A percentile compares a stretch with the other conserved stretches of the same genome.
Evolutionary conservation across 2,797 vertebrate genomes (phyloP).

Genomic region (Limosa lapponica): DNA sequence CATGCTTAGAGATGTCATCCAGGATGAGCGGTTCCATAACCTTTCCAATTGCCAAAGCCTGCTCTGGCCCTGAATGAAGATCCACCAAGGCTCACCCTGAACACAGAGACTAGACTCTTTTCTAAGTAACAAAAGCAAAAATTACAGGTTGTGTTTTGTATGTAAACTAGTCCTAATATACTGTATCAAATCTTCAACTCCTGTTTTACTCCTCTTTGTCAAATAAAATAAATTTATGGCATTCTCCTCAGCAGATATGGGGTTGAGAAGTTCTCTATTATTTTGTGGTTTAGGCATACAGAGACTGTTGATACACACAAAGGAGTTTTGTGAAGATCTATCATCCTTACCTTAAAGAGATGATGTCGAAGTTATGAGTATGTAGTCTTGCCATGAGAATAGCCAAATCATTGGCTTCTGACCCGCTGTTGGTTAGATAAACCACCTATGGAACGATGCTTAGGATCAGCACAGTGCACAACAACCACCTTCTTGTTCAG

Average conservation of each 20-base stretch:
- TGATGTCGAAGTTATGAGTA: conserved; percentile 87
- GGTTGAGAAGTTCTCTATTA: background rate
- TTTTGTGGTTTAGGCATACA: background rate
- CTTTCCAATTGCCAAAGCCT: background rate
- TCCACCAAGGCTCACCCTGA: background rate
- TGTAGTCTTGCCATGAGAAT: conserved; percentile 91
- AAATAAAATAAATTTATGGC: background rate
- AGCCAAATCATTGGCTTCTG: conserved; percentile 94
- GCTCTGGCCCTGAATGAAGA: background rate
- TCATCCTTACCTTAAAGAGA: conserved; percentile 86
- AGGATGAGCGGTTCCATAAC: too few species aligned
- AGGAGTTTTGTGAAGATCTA: background rate
- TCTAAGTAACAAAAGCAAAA: background rate
- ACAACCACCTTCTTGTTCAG: background rate
- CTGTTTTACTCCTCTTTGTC: background rate
- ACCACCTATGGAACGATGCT: conserved; percentile 81
- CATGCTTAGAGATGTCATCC: too few species aligned
- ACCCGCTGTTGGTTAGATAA: conserved; percentile 93
- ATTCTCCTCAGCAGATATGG: background rate
- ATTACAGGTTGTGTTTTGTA: background rate
- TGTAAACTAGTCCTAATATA: background rate
- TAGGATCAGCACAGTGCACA: background rate
- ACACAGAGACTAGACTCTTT: background rate
- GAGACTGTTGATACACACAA: background rate
- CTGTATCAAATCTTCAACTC: background rate